Base-by-base conservation (phyloP, 64 coral and sea anemone species). In the Montipora cactus region DNA sequence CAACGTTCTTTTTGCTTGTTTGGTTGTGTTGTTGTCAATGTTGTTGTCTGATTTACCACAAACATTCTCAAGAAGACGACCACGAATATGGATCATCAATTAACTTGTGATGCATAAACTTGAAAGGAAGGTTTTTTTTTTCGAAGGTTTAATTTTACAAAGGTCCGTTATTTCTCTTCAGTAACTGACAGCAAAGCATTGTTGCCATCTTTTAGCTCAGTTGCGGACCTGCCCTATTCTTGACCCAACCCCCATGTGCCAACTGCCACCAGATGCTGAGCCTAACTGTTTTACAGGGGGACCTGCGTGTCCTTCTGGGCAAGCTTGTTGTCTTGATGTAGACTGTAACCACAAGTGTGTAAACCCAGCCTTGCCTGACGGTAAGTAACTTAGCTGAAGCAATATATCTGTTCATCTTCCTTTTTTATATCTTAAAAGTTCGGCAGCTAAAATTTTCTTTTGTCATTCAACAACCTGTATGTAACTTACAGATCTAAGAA, bases 251-350 rank as follows among this genome's bases (percentile, higher is more conserved):
- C 82, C 82, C 49, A 5, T 4, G 4, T 85, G 82, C 21, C 37
- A 5, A 69, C 64, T 11, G 82, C 64, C 82, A 49, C 59, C 82
- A 23, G 59, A 59, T 61, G 53, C 79, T 21, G 20, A 15, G 70
- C 82, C 82, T 12, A 85, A 49, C 37, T 85, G 82, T 21, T 85
- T 85, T 45, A 85, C 82, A 20, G 82, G 82, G 48, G 82, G 82
- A 10, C 62, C 82, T 9, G 47, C 66, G 44, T 85, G 82, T 49
- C 62, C 45, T 7, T 15, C 44, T 11, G 82, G 82, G 66, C 16
- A 85, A 46, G 61, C 46, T 20, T 85, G 82, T 49, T 85, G 82
- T 49, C 61, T 85, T 68, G 82, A 85, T 47, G 47, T 12, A 8
- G 82, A 85, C 37, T 85, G 82, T 70, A 70, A 44, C 10, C 59